Evolutionary conservation across 2,888 invertebrate species (phyloP), one percentile per base, ranked within the genome.

Genomic region (Conchocele bisecta): DNA sequence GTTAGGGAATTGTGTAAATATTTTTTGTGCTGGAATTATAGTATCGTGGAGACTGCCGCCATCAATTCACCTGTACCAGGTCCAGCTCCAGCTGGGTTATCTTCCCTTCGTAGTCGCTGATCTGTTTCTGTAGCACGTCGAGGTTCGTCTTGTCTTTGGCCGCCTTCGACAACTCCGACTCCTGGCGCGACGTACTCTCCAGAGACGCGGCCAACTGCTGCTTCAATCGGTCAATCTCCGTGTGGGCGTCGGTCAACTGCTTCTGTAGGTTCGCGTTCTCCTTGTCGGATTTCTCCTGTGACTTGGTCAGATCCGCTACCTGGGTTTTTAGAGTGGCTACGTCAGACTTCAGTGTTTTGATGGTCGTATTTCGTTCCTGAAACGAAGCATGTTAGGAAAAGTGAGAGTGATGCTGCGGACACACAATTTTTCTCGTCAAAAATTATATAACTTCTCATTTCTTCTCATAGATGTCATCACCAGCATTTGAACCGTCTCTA

Each of bases 321-420:
- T 60, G 42, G 15, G 41, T 1, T 13, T 60, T 63, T 2, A 70
- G 59, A 13, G 20, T 17, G 1, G 54, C 58, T 15, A 81, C 57
- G 37, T 75, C 75, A 42, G 68, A 56, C 56, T 59, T 57, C 42
- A 73, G 35, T 26, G 22, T 29, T 46, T 58, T 35, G 9, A 82
- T 69, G 37, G 65, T 68, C 33, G 66, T 56, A 17, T 79, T 70
- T 60, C 51, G 57, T 37, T 71, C 57, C 81, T 82, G 61, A 17
- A 76, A 76, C 35, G 17, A 39, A 6, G 35, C n/a, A n/a, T n/a
- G n/a, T n/a, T n/a, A n/a, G n/a, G n/a, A n/a, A n/a, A n/a, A n/a
- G n/a, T n/a, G n/a, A n/a, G n/a, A n/a, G n/a, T n/a, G n/a, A n/a
- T n/a, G n/a, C n/a, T n/a, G n/a, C n/a, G n/a, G n/a, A n/a, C n/a